Evolutionary conservation across 2,113 vertebrate species (phyloP), one percentile per base, ranked within the genome.

Genomic region (zebrafish (Danio rerio)): DNA sequence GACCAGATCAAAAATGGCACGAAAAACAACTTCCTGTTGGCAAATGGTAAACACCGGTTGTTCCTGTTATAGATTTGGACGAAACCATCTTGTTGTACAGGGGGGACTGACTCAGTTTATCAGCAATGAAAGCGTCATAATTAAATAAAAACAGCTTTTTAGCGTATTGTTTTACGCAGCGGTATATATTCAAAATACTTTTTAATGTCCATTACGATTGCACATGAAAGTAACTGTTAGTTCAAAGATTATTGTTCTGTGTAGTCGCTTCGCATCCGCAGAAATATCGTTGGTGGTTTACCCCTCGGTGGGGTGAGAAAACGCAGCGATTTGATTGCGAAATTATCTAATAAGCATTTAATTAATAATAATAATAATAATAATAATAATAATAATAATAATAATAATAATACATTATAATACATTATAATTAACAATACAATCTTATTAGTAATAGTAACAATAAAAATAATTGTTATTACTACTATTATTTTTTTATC

Each of bases 41-140:
- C 68, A 15, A 63, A 82, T 82, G 84, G 90, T 93, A 93, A 94
- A 94, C 91, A 93, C 80, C 15, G 71, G 76, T 69, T 74, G 83
- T 93, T 92, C 92, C 92, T 89, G 92, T 88, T 81, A 78, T 47
- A 18, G 73, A 45, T 58, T 59, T 20, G 81, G 91, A 85, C 79
- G 10, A 84, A 85, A 87, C 90, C 87, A 93, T 65, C 63, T 2
- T 11, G 0, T 47, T 78, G 5, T 8, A 9, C 1, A 21, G 75
- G 75, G 75, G 75, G 4, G 15, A 47, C 12, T 11, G 45, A 40
- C 18, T 3, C 1, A 18, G 73, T 76, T 9, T 45, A 7, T 7
- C 5, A 45, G 7, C 6, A 76, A 49, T 16, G 7, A 76, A 49
- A 76, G 4, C 6, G 7, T 6, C 9, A 47, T 9, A 42, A 0